Evolutionary conservation across 2,113 vertebrate species (phyloP).

Genomic region (Rhinichthys klamathensis): DNA sequence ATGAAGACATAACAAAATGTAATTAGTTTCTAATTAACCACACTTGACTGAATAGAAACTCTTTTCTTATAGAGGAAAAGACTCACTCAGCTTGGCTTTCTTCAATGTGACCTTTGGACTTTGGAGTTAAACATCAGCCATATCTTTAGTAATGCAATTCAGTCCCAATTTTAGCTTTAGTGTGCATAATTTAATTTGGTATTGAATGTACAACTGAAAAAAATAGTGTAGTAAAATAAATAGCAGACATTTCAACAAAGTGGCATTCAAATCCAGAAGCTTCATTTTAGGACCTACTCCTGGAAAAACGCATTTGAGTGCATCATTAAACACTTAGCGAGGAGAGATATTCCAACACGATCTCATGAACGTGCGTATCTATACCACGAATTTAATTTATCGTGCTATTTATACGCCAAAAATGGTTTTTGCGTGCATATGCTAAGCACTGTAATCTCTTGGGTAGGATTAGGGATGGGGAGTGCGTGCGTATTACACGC

Average conservation of each 20-base stretch:
- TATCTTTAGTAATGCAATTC: neutral
- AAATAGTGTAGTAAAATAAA: neutral
- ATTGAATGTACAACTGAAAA: neutral
- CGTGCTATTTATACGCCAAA: too few relatives aligned
- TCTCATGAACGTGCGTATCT: too few relatives aligned
- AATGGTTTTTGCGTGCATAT: too few relatives aligned
- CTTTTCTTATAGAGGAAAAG: neutral
- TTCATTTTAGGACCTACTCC: neutral
- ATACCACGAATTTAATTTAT: too few relatives aligned
- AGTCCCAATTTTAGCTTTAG: neutral
- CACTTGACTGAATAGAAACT: constrained; percentile 17
- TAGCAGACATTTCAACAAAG: neutral
- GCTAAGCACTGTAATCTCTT: too few relatives aligned
- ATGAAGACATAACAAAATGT: constrained; percentile 33
- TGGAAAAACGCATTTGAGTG: neutral
- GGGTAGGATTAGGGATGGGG: too few relatives aligned
- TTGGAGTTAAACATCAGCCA: neutral
- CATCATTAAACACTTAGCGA: neutral
- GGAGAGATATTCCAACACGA: too few relatives aligned
- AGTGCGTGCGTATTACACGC: too few relatives aligned
- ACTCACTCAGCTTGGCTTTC: neutral
- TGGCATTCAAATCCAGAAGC: neutral
- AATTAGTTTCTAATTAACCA: constrained; percentile 39
- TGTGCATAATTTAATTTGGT: neutral
- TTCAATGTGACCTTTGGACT: neutral